Base-by-base conservation (phyloP, 2,888 invertebrate genomes). In the Andrena dorsata region DNA sequence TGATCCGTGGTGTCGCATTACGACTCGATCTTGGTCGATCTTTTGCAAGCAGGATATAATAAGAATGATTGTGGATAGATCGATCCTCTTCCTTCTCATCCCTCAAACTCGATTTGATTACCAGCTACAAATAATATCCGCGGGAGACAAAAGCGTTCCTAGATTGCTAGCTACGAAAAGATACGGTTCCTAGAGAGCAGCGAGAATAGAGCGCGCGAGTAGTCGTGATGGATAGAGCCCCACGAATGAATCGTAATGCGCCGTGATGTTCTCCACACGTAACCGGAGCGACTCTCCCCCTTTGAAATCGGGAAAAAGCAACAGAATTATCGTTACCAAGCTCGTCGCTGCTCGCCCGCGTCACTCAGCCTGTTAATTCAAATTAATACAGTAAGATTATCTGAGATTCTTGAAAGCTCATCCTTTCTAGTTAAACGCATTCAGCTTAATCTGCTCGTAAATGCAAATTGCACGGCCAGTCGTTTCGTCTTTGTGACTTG, bases 281-380 rank as follows among this genome's bases (percentile, higher is more conserved):
- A 84, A 84, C 79, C 85, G 74, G 3, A 74, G 81, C 63, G 56
- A 56, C 56, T 56, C 64, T 79, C 58, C 71, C 76, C 77, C 65
- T 53, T 56, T 61, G 41, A 51, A 79, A 71, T 83, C 70, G 76
- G 76, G 80, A 81, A 56, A 41, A 87, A 87, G 86, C 84, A 87
- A 88, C 65, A 88, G 70, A 80, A 87, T 84, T 79, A 82, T 88
- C 78, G 83, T 89, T 86, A 83, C 85, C 85, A 88, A 88, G 84
- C 83, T 86, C 86, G 77, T 89, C 84, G 56, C 56, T 79, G 89
- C 82, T 83, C 72, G 82, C 83, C 16, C 86, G 80, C 82, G 79
- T 86, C 88, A 82, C 82, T 84, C 83, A 86, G 83, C 89, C 89
- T 89, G 89, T 89, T 86, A 88, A 89, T 89, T 89, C 82, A 89